phyloP scores from a whole-genome alignment of 2,113 vertebrate genomes.

The Gasterosteus aculeatus region DNA sequence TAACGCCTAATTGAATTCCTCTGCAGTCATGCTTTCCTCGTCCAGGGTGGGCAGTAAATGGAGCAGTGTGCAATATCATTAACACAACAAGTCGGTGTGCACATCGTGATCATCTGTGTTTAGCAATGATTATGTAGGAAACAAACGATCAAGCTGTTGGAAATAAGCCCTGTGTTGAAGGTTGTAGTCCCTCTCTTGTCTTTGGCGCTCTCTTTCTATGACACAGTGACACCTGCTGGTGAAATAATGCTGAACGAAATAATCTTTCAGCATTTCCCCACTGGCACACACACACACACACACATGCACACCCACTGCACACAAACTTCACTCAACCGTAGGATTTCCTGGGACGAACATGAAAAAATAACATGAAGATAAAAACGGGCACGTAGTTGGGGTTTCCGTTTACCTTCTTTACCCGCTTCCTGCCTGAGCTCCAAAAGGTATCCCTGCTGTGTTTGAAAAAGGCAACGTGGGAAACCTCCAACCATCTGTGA shows the following conservation, averaged over 20 bases:
- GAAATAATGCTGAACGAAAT: neutral
- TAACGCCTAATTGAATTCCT: constrained; percentile 14
- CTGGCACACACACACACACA: neutral
- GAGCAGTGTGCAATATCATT: neutral
- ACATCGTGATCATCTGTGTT: neutral
- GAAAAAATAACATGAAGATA: neutral
- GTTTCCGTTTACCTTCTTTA: constrained; percentile 10
- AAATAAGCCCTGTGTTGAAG: constrained; percentile 6
- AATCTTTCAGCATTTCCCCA: neutral
- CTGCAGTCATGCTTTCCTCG: constrained; percentile 6
- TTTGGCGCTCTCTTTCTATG: constrained; percentile 10
- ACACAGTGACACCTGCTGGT: constrained; percentile 64
- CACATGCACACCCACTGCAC: neutral
- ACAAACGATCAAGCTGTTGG: constrained; percentile 6
- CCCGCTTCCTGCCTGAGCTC: neutral
- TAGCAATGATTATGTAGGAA: constrained; percentile 12
- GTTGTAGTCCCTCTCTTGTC: neutral
- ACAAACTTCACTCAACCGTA: neutral
- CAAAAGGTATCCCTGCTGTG: constrained; percentile 12
- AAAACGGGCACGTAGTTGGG: neutral
- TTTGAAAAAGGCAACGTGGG: constrained; percentile 12
- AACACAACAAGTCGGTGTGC: neutral
- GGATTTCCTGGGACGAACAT: neutral
- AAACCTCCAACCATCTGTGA: constrained; percentile 24
- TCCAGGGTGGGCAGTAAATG: neutral